Base-by-base conservation (phyloP, 1,140 invertebrate genomes). In the Ericerus pela region DNA sequence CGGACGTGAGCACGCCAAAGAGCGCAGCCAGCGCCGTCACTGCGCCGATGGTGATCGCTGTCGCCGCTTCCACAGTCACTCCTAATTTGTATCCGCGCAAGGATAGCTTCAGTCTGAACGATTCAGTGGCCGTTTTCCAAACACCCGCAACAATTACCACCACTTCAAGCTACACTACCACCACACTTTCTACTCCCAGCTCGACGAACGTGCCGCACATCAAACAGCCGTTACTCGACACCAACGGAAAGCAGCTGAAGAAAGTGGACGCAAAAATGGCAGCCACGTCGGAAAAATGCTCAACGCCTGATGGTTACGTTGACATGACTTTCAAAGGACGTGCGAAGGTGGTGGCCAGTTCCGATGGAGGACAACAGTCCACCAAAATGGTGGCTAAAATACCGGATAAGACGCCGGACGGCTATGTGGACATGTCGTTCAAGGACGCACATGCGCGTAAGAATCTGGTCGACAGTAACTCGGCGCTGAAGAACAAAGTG, bases 401-500 rank as follows among this genome's bases (percentile, higher is more conserved):
- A 52, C 70, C 68, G 4, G 66, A 70, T n/a, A 68, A 68, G 41
- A 65, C 70, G 3, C 69, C 68, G 1, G 77, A 78, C 20, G 76
- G 76, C 30, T 80, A 80, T 60, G 75, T 80, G 1, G 76, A 79
- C 57, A 81, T 80, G 78, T 70, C 72, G 0, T 74, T 47, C 41
- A 47, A 47, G 26, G 62, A 60, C 56, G 59, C 5, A 62, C 65
- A 53, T 62, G 59, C 5, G 62, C 65, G 53, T 62, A 61, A 27
- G 65, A 66, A 60, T 56, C 64, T 54, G 60, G 63, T 54, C 64
- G 63, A 58, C 56, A 64, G 60, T 58, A 53, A 61, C 61, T 63
- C 58, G 24, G 57, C n/a, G 58, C 60, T 24, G 60, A 63, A 58
- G 59, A 64, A 31, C 60, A 60, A 22, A n/a, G 51, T 56, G 6